Conservation (phyloP, 1,140 invertebrate species). For the Platyscapa corneri region DNA sequence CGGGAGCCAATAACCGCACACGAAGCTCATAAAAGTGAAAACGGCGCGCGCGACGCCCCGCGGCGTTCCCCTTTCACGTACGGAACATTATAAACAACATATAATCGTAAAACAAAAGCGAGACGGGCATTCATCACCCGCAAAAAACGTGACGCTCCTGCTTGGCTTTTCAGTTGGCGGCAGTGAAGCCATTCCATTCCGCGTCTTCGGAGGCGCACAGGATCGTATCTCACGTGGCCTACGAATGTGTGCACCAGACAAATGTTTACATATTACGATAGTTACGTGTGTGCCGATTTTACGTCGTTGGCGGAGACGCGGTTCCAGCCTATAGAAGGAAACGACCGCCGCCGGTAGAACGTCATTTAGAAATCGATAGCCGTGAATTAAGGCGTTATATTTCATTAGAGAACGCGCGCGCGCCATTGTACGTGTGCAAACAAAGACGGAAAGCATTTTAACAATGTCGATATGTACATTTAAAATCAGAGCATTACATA, state of each 20-base stretch:
- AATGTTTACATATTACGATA: conserved; percentile 22
- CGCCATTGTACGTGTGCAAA: background rate
- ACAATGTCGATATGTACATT: conserved; percentile 2
- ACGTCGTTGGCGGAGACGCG: background rate
- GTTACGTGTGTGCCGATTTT: background rate
- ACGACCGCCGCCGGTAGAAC: background rate
- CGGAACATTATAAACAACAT: conserved; percentile 41
- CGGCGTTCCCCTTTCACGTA: background rate
- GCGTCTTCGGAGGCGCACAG: too few species aligned
- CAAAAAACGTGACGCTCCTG: conserved; percentile 40
- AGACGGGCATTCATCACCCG: conserved; percentile 1
- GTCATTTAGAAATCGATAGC: conserved; percentile 41
- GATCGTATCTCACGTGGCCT: too few species aligned
- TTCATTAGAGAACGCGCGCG: background rate
- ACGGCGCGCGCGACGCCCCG: background rate
- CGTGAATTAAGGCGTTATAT: background rate
- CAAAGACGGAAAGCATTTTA: conserved; percentile 3
- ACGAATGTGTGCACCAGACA: background rate
- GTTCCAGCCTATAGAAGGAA: background rate
- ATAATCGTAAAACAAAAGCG: conserved; percentile 45
- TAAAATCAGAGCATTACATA: conserved; percentile 18
- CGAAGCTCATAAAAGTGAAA: conserved; percentile 44
- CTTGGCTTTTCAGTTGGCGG: conserved; percentile 15
- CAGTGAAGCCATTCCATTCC: background rate
- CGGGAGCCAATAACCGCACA: conserved; percentile 26